Conservation (phyloP, 2,888 invertebrate genomes). For the Caenorhabditis sp. region DNA sequence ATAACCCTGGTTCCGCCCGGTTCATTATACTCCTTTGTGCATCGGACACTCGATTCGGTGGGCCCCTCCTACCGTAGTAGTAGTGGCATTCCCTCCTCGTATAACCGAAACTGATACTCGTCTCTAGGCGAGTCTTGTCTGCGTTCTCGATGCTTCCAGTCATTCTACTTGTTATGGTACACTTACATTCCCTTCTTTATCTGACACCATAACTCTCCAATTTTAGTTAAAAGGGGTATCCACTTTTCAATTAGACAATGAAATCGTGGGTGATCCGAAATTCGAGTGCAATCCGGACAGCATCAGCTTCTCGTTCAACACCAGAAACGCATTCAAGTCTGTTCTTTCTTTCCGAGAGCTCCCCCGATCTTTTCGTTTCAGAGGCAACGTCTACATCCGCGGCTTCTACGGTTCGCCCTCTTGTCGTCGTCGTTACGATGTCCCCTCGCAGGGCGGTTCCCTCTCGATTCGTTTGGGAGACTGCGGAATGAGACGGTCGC, state of each 20-base stretch:
- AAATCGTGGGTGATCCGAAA: conserved; percentile 66
- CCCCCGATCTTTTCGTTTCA: conserved; percentile 53
- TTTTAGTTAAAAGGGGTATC: conserved; percentile 19
- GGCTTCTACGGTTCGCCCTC: conserved; percentile 68
- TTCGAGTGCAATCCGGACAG: conserved; percentile 69
- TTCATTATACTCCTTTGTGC: conserved; percentile 24
- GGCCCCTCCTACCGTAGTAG: neutral
- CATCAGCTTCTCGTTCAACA: conserved; percentile 67
- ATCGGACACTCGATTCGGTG: conserved; percentile 8
- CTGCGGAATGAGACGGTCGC: conserved; percentile 75
- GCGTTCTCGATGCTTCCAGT: conserved; percentile 13
- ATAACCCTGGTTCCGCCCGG: neutral
- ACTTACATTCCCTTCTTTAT: no score
- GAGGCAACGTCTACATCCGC: conserved; percentile 76
- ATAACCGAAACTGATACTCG: conserved; percentile 19
- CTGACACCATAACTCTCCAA: neutral
- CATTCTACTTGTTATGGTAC: conserved; percentile 21
- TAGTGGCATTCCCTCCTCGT: neutral
- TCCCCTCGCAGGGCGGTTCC: conserved; percentile 60
- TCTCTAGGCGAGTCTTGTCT: neutral
- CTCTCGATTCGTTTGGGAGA: conserved; percentile 72
- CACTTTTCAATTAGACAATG: conserved; percentile 64
- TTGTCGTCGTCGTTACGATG: conserved; percentile 72
- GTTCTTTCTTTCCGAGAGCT: neutral
- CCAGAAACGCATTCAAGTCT: conserved; percentile 66